A percentile compares a stretch with the other conserved stretches of the same genome.
Evolutionary conservation across 1,140 invertebrate genomes (phyloP).

Genomic region (Tribolium castaneum): DNA sequence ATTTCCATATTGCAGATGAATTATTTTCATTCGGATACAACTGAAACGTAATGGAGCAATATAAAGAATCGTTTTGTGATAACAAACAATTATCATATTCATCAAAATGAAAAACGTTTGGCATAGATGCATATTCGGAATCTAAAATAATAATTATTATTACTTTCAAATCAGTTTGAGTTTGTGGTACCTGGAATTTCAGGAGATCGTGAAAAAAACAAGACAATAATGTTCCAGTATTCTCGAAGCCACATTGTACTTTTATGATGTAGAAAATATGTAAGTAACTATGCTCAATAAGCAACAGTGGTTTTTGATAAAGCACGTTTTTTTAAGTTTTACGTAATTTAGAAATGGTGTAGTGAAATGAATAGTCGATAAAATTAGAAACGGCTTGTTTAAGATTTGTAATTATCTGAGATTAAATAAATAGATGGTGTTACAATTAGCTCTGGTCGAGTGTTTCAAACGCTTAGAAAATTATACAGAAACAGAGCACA

Average conservation of each 20-base stretch:
- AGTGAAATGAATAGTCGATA: too few relatives aligned
- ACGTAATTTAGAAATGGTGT: too few relatives aligned
- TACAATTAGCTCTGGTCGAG: too few relatives aligned
- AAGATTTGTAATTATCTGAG: too few relatives aligned
- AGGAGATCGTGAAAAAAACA: background rate
- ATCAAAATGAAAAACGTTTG: background rate
- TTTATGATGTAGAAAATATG: background rate
- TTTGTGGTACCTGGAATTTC: background rate
- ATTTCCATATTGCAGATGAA: background rate
- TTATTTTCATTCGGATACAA: background rate
- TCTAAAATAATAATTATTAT: background rate
- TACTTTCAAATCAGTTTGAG: background rate
- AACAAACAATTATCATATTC: constrained; percentile 3
- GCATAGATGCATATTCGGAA: constrained; percentile 5
- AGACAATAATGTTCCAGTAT: background rate
- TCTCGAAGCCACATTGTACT: background rate
- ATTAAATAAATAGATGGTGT: too few relatives aligned
- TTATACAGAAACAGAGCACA: too few relatives aligned
- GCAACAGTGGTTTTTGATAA: too few relatives aligned
- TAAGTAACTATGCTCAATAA: too few relatives aligned
- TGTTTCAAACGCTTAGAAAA: too few relatives aligned
- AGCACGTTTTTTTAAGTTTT: too few relatives aligned
- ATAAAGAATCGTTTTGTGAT: background rate
- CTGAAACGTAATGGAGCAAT: background rate
- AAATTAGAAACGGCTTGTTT: too few relatives aligned